Evolutionary conservation across 2,888 invertebrate genomes (phyloP).

Genomic region (Exocentrus adspersus): DNA sequence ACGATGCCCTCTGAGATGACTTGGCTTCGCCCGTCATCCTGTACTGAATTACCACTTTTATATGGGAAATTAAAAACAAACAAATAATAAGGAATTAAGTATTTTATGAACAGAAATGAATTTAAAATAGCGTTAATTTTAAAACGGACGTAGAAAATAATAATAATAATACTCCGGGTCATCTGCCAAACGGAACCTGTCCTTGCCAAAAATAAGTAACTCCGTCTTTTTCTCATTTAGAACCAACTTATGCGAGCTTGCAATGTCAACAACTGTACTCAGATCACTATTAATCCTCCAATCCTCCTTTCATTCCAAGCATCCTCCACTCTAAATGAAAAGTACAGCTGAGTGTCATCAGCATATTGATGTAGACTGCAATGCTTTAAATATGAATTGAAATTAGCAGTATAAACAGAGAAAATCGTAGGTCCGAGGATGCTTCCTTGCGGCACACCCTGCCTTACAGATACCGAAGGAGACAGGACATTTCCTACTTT

Average conservation of each 20-base stretch:
- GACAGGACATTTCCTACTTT: too few relatives aligned
- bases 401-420: not conserved
- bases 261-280: not conserved
- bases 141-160: too few relatives aligned
- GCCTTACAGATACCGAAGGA: too few relatives aligned
- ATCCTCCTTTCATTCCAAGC: not conserved
- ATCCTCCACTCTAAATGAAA: not conserved
- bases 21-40: too few relatives aligned
- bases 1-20: too few relatives aligned
- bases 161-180: not conserved
- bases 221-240: not conserved
- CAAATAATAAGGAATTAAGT: too few relatives aligned
- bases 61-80: too few relatives aligned
- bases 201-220: not conserved
- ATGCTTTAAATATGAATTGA: not conserved
- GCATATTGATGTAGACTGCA: too few relatives aligned
- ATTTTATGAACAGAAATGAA: too few relatives aligned
- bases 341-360: not conserved
- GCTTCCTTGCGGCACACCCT: not conserved
- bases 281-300: not conserved
- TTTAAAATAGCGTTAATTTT: too few relatives aligned
- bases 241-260: not conserved
- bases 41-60: too few relatives aligned
- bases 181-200: not conserved
- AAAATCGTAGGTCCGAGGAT: not conserved